Conservation (phyloP, 2,888 invertebrate genomes). For the Pseudanteris insignis region DNA sequence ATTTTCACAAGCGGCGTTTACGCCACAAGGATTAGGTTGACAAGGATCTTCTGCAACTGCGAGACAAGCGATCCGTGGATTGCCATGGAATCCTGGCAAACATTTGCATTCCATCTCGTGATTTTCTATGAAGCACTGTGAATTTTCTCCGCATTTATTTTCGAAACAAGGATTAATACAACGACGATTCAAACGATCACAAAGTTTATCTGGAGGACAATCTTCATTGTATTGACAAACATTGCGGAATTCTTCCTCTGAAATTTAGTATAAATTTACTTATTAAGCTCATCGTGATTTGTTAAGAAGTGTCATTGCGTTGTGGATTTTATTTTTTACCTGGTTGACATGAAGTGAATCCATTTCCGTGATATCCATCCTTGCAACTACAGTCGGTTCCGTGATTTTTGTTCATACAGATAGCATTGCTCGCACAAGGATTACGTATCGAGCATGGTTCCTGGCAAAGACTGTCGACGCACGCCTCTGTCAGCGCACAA, state of each 20-base stretch:
- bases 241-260: conserved; percentile 68
- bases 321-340: too few species aligned
- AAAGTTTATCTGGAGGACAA: conserved; percentile 85
- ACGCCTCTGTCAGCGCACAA: conserved; percentile 86
- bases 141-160: conserved; percentile 80
- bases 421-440: conserved; percentile 84
- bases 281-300: too few species aligned
- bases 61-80: conserved; percentile 77
- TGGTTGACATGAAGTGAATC: conserved; percentile 81
- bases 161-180: conserved; percentile 85
- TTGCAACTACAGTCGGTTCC: conserved; percentile 86
- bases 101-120: conserved; percentile 86
- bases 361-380: conserved; percentile 88
- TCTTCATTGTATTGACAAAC: conserved; percentile 91
- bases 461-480: conserved; percentile 85
- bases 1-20: conserved; percentile 83
- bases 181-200: conserved; percentile 83
- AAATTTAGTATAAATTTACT: too few species aligned
- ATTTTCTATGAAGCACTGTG: conserved; percentile 82
- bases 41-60: conserved; percentile 81
- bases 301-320: too few species aligned
- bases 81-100: conserved; percentile 81
- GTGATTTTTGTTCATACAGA: conserved; percentile 89
- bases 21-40: conserved; percentile 87
- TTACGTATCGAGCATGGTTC: conserved; percentile 87